Conservation (phyloP, 2,113 vertebrate genomes). For the Phalacrocorax brasilianus region DNA sequence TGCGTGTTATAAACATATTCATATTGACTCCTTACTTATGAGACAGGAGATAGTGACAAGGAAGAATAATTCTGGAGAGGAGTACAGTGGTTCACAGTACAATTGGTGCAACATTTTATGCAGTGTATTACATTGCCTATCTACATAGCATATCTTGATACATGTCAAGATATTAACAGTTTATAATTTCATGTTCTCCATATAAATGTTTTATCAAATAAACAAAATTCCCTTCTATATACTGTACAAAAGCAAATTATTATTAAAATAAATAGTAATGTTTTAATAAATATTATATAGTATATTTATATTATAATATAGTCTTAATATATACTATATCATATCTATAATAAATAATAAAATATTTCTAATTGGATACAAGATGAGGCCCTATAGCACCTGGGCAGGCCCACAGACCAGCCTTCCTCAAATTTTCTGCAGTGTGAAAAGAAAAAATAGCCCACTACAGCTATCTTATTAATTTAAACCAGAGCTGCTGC, state of each 20-base stretch:
- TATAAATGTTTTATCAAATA: not conserved
- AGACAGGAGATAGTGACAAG: not conserved
- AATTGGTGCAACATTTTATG: not conserved
- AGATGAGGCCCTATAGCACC: not conserved
- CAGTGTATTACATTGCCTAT: not conserved
- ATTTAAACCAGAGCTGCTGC: not conserved
- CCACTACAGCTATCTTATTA: not conserved
- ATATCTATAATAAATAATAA: too few species aligned
- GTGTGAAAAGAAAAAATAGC: not conserved
- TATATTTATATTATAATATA: too few species aligned
- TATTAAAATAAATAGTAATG: not conserved
- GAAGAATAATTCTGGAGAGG: not conserved
- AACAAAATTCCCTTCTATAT: not conserved
- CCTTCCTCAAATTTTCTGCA: not conserved
- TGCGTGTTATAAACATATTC: slow-evolving; percentile 22
- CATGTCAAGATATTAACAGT: not conserved
- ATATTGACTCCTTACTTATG: not conserved
- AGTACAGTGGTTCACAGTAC: not conserved
- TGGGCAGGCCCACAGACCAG: not conserved
- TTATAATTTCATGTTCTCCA: not conserved
- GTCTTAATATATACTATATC: too few species aligned
- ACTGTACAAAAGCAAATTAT: not conserved
- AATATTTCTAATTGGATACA: not conserved
- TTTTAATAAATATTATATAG: too few species aligned
- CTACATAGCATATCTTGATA: not conserved